Evolutionary conservation across 2,888 invertebrate genomes (phyloP).

Genomic region (Acrobasis consociella): DNA sequence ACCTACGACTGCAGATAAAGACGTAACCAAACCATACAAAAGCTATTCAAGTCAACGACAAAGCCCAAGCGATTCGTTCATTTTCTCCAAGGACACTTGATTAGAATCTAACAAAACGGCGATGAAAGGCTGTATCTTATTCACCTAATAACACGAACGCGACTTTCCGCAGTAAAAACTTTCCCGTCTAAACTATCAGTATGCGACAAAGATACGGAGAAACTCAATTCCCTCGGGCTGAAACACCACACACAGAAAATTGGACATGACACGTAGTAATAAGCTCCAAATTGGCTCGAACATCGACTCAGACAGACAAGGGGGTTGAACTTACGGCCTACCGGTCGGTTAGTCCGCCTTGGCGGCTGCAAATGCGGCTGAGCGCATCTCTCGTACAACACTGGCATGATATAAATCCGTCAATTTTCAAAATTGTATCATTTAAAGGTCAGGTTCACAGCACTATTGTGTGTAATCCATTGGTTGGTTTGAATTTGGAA

Average conservation of each 20-base stretch:
- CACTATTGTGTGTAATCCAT: conserved; percentile 63
- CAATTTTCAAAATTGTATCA: conserved; percentile 35
- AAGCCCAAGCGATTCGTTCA: conserved; percentile 41
- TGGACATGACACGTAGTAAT: conserved; percentile 37
- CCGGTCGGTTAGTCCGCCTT: conserved; percentile 45
- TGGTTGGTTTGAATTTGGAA: conserved; percentile 48
- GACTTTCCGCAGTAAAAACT: conserved; percentile 50
- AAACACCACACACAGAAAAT: conserved; percentile 35
- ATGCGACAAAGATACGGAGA: conserved; percentile 46
- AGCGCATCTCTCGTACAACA: conserved; percentile 65
- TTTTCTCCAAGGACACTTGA: conserved; percentile 10
- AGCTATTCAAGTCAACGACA: conserved; percentile 16
- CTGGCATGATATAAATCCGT: conserved; percentile 60
- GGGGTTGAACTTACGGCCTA: conserved; percentile 69
- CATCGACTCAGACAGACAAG: conserved; percentile 44
- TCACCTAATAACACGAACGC: conserved; percentile 40
- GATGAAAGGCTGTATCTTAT: conserved; percentile 50
- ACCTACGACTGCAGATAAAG: conserved; percentile 11
- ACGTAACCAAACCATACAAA: conserved; percentile 15
- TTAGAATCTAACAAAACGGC: conserved; percentile 24
- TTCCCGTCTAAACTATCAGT: conserved; percentile 49
- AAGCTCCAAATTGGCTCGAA: conserved; percentile 45
- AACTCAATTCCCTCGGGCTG: conserved; percentile 44
- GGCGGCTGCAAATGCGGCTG: conserved; percentile 62
- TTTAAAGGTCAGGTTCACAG: conserved; percentile 61